phyloP scores from a whole-genome alignment of 2,888 invertebrate genomes.

The Artemia sinica region DNA sequence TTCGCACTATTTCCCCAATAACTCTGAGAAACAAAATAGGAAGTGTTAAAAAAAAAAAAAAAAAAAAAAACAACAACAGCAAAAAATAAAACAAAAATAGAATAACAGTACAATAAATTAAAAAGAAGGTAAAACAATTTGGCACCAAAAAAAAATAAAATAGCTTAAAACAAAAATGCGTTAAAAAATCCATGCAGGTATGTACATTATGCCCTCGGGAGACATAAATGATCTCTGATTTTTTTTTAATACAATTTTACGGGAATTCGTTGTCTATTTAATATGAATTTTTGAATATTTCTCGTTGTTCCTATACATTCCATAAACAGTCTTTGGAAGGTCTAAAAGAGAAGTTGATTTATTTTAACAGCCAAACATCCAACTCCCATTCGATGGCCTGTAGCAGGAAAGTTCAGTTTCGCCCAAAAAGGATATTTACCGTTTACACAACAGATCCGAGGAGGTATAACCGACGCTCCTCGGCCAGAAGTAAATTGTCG shows the following conservation, averaged over 20 bases:
- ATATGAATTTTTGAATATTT: constrained; percentile 11
- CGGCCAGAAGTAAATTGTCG: constrained; percentile 36
- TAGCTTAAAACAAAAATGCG: no score
- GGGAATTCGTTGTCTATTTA: neutral
- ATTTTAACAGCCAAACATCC: constrained; percentile 31
- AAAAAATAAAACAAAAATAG: no score
- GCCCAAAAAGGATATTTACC: constrained; percentile 32
- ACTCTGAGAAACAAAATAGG: neutral
- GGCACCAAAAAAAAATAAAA: no score
- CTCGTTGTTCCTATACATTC: neutral
- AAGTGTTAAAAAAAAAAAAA: neutral
- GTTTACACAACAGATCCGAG: constrained; percentile 37
- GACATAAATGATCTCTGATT: no score
- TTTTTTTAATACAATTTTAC: neutral
- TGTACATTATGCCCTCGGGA: no score
- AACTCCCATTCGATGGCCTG: constrained; percentile 37
- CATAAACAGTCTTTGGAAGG: neutral
- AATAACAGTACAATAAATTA: no score
- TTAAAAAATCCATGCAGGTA: no score
- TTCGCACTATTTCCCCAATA: constrained; percentile 10
- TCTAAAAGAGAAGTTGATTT: neutral
- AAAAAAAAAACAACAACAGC: no score
- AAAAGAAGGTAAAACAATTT: no score
- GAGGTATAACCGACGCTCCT: constrained; percentile 38
- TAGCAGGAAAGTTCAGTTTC: constrained; percentile 39